phyloP scores from a whole-genome alignment of 2,888 invertebrate species.

The Lasioglossum zephyrum region DNA sequence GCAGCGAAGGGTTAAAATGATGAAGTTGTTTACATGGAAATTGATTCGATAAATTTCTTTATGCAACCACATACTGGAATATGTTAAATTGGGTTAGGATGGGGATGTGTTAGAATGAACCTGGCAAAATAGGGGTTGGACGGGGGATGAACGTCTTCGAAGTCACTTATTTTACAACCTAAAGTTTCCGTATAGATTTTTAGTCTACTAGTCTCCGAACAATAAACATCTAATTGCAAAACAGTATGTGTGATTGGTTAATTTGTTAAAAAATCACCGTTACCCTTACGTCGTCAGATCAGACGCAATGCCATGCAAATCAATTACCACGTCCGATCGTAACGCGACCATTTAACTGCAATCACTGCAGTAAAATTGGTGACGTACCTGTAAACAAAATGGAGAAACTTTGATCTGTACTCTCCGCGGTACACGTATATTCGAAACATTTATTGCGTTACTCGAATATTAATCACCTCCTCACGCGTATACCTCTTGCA shows the following conservation, averaged over 20 bases:
- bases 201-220: neutral
- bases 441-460: conserved; percentile 2
- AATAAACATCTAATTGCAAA: neutral
- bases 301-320: neutral
- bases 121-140: no score
- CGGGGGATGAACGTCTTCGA: no score
- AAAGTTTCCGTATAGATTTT: neutral
- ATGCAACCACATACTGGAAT: no score
- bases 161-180: no score
- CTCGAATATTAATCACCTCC: neutral
- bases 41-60: no score
- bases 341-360: neutral
- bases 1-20: no score
- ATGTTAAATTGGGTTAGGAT: no score
- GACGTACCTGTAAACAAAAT: neutral
- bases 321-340: neutral
- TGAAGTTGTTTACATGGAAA: no score
- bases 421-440: neutral
- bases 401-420: neutral
- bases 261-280: neutral
- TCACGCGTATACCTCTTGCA: neutral
- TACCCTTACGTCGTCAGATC: neutral
- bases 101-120: no score
- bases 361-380: neutral
- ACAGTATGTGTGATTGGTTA: neutral